Conservation (phyloP, 1,140 invertebrate species). For the Ceratina australensis region DNA sequence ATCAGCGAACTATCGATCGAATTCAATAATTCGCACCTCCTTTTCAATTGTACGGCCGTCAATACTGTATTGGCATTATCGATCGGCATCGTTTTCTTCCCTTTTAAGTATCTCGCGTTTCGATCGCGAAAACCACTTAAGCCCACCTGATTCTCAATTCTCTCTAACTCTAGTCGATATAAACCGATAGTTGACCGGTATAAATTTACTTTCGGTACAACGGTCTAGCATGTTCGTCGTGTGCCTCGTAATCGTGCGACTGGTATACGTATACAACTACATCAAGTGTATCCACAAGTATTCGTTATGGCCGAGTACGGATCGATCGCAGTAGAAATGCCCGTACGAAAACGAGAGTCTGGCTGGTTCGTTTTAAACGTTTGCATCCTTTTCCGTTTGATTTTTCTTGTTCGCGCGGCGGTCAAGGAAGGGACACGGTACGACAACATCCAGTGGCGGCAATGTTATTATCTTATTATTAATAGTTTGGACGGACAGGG, state of each 20-base stretch:
- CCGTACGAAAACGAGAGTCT: conserved; percentile 29
- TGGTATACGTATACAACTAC: background rate
- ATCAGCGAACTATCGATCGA: conserved; percentile 7
- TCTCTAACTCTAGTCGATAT: conserved; percentile 7
- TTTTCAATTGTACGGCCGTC: conserved; percentile 52
- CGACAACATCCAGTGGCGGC: background rate
- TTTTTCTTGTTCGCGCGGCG: background rate
- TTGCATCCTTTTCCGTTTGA: background rate
- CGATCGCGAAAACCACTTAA: background rate
- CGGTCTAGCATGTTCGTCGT: conserved; percentile 27
- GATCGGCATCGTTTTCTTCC: conserved; percentile 8
- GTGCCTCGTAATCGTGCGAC: conserved; percentile 40
- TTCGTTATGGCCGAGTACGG: conserved; percentile 43
- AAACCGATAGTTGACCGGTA: background rate
- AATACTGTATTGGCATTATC: conserved; percentile 36
- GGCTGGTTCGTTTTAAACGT: background rate
- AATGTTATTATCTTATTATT: background rate
- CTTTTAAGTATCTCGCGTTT: background rate
- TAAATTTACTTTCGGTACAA: conserved; percentile 54
- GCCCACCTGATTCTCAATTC: background rate
- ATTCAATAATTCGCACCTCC: conserved; percentile 36
- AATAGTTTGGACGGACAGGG: conserved; percentile 26
- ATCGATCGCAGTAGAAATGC: conserved; percentile 38
- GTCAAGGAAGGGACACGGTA: background rate
- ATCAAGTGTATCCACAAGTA: conserved; percentile 35